Percentiles rank a stretch among this genome's conserved stretches.
phyloP scores from a whole-genome alignment of 2,113 vertebrate species.

The Datnioides undecimradiatus region DNA sequence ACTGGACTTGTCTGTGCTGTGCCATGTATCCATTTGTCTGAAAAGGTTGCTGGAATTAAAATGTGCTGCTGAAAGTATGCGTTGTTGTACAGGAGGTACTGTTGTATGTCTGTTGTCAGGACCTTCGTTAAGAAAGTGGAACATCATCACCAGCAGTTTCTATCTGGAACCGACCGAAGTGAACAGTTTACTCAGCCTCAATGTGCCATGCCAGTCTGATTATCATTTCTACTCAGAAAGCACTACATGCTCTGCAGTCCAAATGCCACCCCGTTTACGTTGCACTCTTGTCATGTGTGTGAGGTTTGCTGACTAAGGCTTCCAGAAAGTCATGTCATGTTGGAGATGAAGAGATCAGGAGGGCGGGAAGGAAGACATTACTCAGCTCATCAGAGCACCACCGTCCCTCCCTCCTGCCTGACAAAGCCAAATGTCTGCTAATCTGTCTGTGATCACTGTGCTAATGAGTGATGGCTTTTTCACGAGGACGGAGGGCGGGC shows the following conservation, averaged over 20 bases:
- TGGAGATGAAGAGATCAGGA: conserved; percentile 70
- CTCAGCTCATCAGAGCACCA: conserved; percentile 64
- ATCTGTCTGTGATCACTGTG: conserved; percentile 70
- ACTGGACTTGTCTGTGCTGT: no score
- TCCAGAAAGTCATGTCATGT: conserved; percentile 60
- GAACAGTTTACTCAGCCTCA: conserved; percentile 24
- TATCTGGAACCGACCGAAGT: conserved; percentile 1
- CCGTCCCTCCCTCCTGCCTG: conserved; percentile 44
- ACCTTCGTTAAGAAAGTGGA: not conserved
- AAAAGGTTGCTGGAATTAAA: not conserved
- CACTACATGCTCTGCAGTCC: conserved; percentile 28
- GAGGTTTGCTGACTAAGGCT: conserved; percentile 66
- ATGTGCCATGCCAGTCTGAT: conserved; percentile 26
- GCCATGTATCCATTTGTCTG: no score
- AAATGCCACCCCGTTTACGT: conserved; percentile 36
- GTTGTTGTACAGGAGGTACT: not conserved
- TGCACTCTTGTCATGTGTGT: conserved; percentile 47
- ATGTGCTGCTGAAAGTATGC: not conserved
- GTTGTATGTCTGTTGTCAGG: not conserved
- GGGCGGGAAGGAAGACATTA: conserved; percentile 67
- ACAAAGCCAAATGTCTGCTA: conserved; percentile 64
- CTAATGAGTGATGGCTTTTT: conserved; percentile 76
- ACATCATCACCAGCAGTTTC: not conserved
- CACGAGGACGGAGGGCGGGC: conserved; percentile 46
- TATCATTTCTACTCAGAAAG: conserved; percentile 25